A percentile compares a stretch with the other conserved stretches of the same genome.
phyloP scores from a whole-genome alignment of 2,888 invertebrate species.

The Lochmaea crataegi region DNA sequence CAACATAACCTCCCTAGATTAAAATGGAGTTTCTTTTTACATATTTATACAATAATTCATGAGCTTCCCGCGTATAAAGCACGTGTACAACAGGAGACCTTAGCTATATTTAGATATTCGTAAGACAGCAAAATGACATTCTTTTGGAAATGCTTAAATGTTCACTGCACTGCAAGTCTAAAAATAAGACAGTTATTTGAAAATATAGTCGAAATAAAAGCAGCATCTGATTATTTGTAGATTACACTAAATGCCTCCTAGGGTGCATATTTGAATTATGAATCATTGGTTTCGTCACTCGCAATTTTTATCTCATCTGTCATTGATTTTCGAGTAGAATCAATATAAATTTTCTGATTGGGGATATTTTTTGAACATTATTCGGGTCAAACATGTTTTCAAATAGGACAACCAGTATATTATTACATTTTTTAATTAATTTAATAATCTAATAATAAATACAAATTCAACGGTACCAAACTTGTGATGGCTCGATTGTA shows the following conservation, averaged over 20 bases:
- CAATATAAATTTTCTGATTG: too few species aligned
- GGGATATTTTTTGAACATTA: too few species aligned
- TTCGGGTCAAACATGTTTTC: too few species aligned
- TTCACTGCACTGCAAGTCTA: slow-evolving; percentile 18
- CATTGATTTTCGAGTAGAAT: background rate
- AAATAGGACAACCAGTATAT: too few species aligned
- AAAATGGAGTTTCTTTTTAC: background rate
- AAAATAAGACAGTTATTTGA: slow-evolving; percentile 8
- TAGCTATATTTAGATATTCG: slow-evolving; percentile 28
- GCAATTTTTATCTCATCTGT: background rate
- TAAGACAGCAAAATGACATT: slow-evolving; percentile 30
- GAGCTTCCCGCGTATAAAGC: slow-evolving; percentile 7
- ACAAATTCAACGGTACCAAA: too few species aligned
- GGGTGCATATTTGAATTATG: background rate
- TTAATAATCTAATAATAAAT: too few species aligned
- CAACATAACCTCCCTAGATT: background rate
- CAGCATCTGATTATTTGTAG: slow-evolving; percentile 10
- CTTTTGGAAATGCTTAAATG: slow-evolving; percentile 31
- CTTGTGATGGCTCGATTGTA: too few species aligned
- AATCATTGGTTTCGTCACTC: background rate
- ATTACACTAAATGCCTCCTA: slow-evolving; percentile 4
- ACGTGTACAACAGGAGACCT: slow-evolving; percentile 15
- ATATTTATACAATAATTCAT: background rate
- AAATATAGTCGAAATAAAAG: slow-evolving; percentile 8
- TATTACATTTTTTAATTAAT: too few species aligned